phyloP scores from a whole-genome alignment of 2,888 invertebrate genomes.

The Cryptops parisi region DNA sequence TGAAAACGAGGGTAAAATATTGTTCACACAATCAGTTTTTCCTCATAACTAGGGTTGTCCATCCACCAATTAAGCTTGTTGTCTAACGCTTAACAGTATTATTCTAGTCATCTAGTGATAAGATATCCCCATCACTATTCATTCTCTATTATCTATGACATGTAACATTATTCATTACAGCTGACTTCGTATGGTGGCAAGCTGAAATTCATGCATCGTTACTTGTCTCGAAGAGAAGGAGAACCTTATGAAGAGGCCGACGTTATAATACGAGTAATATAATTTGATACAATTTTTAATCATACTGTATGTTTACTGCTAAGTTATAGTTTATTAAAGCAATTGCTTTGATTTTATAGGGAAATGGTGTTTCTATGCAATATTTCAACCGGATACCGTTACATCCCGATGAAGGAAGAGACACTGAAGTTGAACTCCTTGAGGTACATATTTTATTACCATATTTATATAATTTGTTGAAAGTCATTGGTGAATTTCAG shows the following conservation, averaged over 20 bases:
- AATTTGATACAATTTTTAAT: not conserved
- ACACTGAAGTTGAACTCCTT: constrained; percentile 27
- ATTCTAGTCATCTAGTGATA: no score
- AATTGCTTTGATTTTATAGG: constrained; percentile 26
- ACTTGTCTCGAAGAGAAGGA: constrained; percentile 41
- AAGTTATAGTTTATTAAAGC: not conserved
- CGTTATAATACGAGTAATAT: constrained; percentile 49
- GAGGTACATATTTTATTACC: constrained; percentile 39
- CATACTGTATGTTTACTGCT: no score
- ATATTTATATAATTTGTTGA: not conserved
- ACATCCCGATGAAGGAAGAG: constrained; percentile 31
- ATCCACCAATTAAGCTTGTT: no score
- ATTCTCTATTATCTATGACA: no score
- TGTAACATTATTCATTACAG: constrained; percentile 34
- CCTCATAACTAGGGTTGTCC: no score
- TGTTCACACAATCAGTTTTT: no score
- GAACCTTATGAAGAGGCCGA: constrained; percentile 53
- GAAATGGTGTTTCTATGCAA: constrained; percentile 55
- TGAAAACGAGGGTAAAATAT: no score
- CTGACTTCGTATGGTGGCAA: constrained; percentile 77
- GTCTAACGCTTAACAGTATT: no score
- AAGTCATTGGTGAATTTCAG: not conserved
- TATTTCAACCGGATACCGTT: constrained; percentile 52
- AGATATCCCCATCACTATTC: no score
- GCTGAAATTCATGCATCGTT: constrained; percentile 56